Conservation (phyloP, 2,797 vertebrate genomes). For the Pitangus sulphuratus region DNA sequence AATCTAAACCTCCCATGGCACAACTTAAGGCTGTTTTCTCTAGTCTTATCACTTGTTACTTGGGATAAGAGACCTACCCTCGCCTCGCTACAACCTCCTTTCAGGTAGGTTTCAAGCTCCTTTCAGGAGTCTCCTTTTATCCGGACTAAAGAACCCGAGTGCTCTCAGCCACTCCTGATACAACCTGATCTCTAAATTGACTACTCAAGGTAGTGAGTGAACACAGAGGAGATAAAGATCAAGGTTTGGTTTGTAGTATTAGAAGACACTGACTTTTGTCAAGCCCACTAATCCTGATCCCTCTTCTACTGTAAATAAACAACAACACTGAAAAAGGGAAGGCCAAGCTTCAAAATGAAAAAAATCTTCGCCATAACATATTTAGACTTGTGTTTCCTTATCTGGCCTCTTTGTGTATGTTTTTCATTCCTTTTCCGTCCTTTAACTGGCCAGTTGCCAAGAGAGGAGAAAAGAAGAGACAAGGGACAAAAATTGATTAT, state of each 20-base stretch:
- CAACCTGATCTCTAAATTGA: background rate
- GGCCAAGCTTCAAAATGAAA: background rate
- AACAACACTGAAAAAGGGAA: background rate
- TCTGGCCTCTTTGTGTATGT: background rate
- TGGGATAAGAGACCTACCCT: background rate
- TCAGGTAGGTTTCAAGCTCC: too few species aligned
- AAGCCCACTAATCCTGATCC: background rate
- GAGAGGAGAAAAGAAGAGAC: background rate
- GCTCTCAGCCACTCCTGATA: background rate
- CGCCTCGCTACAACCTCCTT: background rate
- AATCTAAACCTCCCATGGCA: background rate
- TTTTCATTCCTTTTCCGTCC: background rate
- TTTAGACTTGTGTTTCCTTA: slow-evolving; percentile 12
- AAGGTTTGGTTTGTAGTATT: background rate
- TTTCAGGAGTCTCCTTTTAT: background rate
- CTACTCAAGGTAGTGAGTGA: background rate
- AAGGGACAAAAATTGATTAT: slow-evolving; percentile 25
- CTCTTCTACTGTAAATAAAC: background rate
- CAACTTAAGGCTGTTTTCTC: background rate
- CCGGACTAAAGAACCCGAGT: background rate
- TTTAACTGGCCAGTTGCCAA: background rate
- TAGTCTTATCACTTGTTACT: background rate
- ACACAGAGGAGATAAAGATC: background rate
- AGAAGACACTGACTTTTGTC: background rate
- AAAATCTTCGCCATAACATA: background rate